A percentile compares a stretch with the other conserved stretches of the same genome.
phyloP scores from a whole-genome alignment of 1,140 invertebrate genomes.

The Babylonia areolata region DNA sequence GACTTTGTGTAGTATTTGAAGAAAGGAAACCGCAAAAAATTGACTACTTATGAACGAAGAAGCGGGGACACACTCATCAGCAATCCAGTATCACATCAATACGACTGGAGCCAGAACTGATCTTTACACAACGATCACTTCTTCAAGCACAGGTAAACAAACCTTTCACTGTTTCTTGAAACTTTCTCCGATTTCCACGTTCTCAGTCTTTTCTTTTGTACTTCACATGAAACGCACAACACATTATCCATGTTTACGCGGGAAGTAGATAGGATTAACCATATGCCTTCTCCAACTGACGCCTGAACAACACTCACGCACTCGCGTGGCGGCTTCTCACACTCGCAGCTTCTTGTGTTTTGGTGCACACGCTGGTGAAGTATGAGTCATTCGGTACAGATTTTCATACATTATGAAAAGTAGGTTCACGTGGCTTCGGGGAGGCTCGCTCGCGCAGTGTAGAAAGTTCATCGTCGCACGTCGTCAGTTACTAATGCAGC shows the following conservation, averaged over 20 bases:
- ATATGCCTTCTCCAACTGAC: neutral
- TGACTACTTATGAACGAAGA: neutral
- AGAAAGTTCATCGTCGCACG: too few relatives aligned
- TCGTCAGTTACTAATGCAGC: too few relatives aligned
- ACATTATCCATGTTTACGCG: neutral
- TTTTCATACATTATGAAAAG: conserved; percentile 41
- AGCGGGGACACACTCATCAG: neutral
- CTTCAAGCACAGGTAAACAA: neutral
- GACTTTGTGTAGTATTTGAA: neutral
- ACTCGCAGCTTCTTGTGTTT: conserved; percentile 26
- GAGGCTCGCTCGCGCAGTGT: conserved; percentile 13
- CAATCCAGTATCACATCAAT: neutral
- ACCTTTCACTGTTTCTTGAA: neutral
- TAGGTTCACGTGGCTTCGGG: neutral
- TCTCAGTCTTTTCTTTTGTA: neutral
- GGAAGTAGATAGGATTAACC: neutral
- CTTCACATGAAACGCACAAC: neutral
- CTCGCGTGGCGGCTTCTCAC: conserved; percentile 17
- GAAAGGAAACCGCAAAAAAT: neutral
- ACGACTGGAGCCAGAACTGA: neutral
- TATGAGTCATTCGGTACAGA: conserved; percentile 40
- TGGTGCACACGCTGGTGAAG: conserved; percentile 34
- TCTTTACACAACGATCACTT: neutral
- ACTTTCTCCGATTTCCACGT: neutral
- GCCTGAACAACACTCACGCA: neutral